These are phyloP conservation scores for Blastobasis adustella DNA, from an alignment of 2,888 invertebrate genomes.

Conservation along the genomic window DNA sequence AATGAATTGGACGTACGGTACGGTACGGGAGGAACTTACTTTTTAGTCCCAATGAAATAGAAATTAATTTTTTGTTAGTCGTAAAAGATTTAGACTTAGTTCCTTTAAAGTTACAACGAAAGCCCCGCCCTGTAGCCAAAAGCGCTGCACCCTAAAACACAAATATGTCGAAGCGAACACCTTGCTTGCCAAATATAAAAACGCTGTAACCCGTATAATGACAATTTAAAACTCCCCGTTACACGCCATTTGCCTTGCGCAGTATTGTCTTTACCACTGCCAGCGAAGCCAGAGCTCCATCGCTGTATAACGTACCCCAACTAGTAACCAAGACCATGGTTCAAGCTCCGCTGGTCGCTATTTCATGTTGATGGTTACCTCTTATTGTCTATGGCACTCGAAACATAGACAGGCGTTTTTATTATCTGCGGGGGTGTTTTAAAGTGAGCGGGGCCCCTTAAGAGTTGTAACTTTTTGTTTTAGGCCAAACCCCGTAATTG, in stretches of 20 bases:
- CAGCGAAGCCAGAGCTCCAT: conserved; percentile 26
- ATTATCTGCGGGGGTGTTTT: conserved; percentile 67
- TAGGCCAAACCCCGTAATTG: conserved; percentile 42
- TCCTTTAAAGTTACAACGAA: too few species aligned
- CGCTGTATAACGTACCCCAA: background rate
- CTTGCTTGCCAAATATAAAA: conserved; percentile 55
- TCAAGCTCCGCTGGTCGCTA: conserved; percentile 25
- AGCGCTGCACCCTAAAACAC: conserved; percentile 15
- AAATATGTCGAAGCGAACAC: conserved; percentile 57
- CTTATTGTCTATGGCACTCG: conserved; percentile 62
- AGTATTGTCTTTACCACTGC: conserved; percentile 44
- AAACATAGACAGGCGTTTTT: conserved; percentile 63
- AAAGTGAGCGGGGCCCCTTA: conserved; percentile 53
- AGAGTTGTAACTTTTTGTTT: conserved; percentile 53
- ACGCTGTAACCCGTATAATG: conserved; percentile 64
- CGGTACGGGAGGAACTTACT: background rate
- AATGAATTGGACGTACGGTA: conserved; percentile 19
- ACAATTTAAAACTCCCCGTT: conserved; percentile 62
- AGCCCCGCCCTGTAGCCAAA: too few species aligned
- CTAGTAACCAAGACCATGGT: background rate
- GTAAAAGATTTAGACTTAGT: too few species aligned
- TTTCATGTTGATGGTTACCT: conserved; percentile 43
- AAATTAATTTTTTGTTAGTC: too few species aligned
- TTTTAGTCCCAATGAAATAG: background rate
- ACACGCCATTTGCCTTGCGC: conserved; percentile 54